Percentiles rank a stretch among this genome's conserved stretches.
phyloP scores from a whole-genome alignment of 2,797 vertebrate species.

The Coregonus sp. region DNA sequence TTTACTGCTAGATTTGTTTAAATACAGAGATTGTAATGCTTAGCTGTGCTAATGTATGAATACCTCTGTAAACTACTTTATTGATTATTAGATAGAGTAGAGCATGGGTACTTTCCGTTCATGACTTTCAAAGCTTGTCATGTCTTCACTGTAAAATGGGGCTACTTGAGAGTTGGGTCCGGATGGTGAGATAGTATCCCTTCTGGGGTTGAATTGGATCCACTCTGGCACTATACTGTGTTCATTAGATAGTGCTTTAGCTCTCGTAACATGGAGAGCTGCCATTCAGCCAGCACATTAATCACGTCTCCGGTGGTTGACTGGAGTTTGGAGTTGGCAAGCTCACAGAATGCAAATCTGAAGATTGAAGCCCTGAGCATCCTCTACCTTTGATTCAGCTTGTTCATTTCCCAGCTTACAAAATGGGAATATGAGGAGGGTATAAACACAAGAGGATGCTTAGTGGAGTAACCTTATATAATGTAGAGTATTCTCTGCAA shows the following conservation, averaged over 20 bases:
- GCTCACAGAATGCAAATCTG: slow-evolving; percentile 11
- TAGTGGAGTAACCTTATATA: neutral
- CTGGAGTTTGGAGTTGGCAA: slow-evolving; percentile 2
- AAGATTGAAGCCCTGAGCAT: neutral
- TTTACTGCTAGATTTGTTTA: no score
- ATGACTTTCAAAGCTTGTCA: slow-evolving; percentile 3
- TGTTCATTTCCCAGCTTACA: neutral
- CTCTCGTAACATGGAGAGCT: slow-evolving; percentile 5
- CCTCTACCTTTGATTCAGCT: neutral
- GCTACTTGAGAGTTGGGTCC: neutral
- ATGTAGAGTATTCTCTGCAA: neutral
- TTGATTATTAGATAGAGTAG: neutral
- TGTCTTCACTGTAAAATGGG: slow-evolving; percentile 19
- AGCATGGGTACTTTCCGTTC: neutral
- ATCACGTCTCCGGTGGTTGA: slow-evolving; percentile 17
- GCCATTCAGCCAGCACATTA: slow-evolving; percentile 12
- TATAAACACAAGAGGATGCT: neutral
- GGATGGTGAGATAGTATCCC: neutral
- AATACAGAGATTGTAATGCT: neutral
- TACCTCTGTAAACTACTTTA: neutral
- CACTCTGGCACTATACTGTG: neutral
- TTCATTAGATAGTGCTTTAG: slow-evolving; percentile 21
- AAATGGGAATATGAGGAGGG: neutral
- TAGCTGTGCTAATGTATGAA: slow-evolving; percentile 1
- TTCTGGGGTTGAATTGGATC: neutral